Percentiles rank a stretch among this genome's conserved stretches.
phyloP scores from a whole-genome alignment of 2,888 invertebrate genomes.

The Rhyacophila evoluta region DNA sequence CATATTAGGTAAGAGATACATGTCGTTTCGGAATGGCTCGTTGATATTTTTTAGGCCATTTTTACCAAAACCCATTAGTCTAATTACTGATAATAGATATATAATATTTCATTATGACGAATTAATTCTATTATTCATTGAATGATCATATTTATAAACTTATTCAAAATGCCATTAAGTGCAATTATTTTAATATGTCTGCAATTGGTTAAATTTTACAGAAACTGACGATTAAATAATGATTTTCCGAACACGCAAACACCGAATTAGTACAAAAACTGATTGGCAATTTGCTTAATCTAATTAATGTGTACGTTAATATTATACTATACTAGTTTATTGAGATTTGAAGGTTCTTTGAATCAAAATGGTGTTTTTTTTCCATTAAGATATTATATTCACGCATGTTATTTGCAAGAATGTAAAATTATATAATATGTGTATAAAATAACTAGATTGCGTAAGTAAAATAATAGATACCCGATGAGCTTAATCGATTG shows the following conservation, averaged over 20 bases:
- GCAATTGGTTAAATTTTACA: conserved; percentile 22
- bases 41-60: too few relatives aligned
- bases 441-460: too few relatives aligned
- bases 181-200: conserved; percentile 22
- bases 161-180: conserved; percentile 3
- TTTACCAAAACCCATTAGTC: too few relatives aligned
- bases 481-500: too few relatives aligned
- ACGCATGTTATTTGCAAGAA: too few relatives aligned
- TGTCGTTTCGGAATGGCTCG: too few relatives aligned
- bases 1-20: too few relatives aligned
- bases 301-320: conserved; percentile 19
- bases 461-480: too few relatives aligned
- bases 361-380: too few relatives aligned
- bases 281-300: neutral
- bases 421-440: too few relatives aligned
- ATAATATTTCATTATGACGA: neutral
- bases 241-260: conserved; percentile 1
- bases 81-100: too few relatives aligned
- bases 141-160: conserved; percentile 14
- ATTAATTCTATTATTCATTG: neutral
- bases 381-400: too few relatives aligned
- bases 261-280: conserved; percentile 1
- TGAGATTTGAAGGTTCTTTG: neutral
- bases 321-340: neutral
- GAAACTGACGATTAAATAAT: conserved; percentile 20